Evolutionary conservation across 2,888 invertebrate species (phyloP), one percentile per base, ranked within the genome.

Genomic region (Drosophila cognata): DNA sequence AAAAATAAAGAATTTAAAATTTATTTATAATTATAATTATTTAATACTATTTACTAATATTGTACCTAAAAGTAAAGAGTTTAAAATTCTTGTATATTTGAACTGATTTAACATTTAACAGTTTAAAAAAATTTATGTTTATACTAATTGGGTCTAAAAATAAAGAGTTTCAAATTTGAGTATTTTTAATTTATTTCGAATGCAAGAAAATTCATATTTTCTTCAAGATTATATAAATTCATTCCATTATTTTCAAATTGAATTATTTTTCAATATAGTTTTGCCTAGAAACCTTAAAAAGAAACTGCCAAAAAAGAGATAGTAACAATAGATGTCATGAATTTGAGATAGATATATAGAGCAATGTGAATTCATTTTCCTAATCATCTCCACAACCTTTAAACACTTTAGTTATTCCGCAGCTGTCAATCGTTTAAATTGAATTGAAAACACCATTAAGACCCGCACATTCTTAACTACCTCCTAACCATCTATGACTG

Each of bases 371-470:
- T 16, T 18, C 1, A 29, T 56, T 36, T 56, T 29, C 2, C 46
- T 8, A 29, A 41, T 13, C 29, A 25, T 1, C 18, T 29, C 2
- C 25, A 1, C 4, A 21, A 31, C 0, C 6, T 58, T 18, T 25
- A 46, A 33, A 7, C 4, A 28, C 11, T 18, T n/a, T 7, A 11
- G 1, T 13, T 31, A 6, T 38, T 21, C 1, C 10, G 1, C 46
- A 36, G 36, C 46, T 29, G 21, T 21, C 21, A 35, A 28, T 53
- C 48, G 25, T 28, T 71, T n/a, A 38, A 51, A 58, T 11, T 58
- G 10, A 65, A 56, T 72, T 65, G 35, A 52, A 73, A 52, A 38
- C n/a, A 38, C 43, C 74, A 73, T 73, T 66, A 61, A 35, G 35
- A 41, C 59, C 73, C 73, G 66, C 72, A 60, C 13, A 48, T 29